Base-by-base conservation (phyloP, 2,113 vertebrate genomes). In the Lophius piscatorius region DNA sequence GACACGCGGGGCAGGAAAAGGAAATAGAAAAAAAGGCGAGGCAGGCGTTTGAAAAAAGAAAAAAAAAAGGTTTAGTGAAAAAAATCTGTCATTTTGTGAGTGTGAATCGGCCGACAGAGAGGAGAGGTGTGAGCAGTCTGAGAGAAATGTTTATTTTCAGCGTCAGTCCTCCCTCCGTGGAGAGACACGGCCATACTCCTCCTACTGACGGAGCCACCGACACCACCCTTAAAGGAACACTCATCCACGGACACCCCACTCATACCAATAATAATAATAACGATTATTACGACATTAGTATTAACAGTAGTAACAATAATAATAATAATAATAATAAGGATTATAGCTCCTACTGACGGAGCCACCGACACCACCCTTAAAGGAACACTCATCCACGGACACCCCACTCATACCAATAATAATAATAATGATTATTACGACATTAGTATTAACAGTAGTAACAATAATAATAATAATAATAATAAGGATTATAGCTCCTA, bases 201-300 rank as follows among this genome's bases (percentile, higher is more conserved):
- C 84, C 86, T 80, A 68, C 84, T 77, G 41, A 21, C 68, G 22
- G 78, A n/a, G n/a, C 79, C 40, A 61, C 82, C 71, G 82, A 87
- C 89, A 84, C 79, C 82, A 83, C 85, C 81, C 87, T 92, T 92
- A 92, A 92, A 92, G 91, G 84, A 77, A 78, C 89, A 92, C 81
- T 63, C 40, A 67, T 60, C 4, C n/a, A n/a, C n/a, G n/a, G n/a
- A n/a, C n/a, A n/a, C n/a, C n/a, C n/a, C n/a, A n/a, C n/a, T n/a
- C n/a, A n/a, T n/a, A n/a, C n/a, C n/a, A n/a, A n/a, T n/a, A n/a
- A n/a, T n/a, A n/a, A n/a, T n/a, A n/a, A n/a, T n/a, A n/a, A n/a
- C n/a, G n/a, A n/a, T n/a, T n/a, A n/a, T n/a, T n/a, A n/a, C n/a
- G n/a, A n/a, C n/a, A n/a, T 5, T 10, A 9, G 3, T 10, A 12